Base-by-base conservation (phyloP, 2,113 vertebrate species). In the Catharus fuscescens region DNA sequence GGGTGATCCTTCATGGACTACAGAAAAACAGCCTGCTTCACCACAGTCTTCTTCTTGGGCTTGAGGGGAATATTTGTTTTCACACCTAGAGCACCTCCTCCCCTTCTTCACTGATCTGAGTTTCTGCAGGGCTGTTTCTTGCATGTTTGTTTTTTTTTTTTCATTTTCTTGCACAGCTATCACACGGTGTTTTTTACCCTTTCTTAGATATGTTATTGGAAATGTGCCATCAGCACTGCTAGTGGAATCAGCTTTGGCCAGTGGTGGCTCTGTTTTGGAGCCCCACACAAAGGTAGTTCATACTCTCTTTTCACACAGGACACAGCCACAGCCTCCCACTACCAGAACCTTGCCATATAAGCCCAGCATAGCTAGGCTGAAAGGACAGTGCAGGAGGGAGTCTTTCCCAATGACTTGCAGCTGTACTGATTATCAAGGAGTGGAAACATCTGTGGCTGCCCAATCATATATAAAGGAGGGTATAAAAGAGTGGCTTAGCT, bases 181-280 rank as follows among this genome's bases (percentile, higher is more conserved):
- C 20, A 36, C 2, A 4, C 4, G 52, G 14, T 2, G 1, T 0
- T 48, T 62, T 82, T 65, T 29, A 65, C 7, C 2, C 7, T 73
- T 60, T 79, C 50, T 61, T 52, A 52, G 12, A 18, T 31, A 17
- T 31, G 5, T n/a, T 86, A 29, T 12, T 3, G 8, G 28, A 74
- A 52, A n/a, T 53, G 11, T 47, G 19, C 1, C 17, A n/a, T 12
- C 9, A 31, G 7, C 3, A 8, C 10, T 12, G 13, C 5, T 61
- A 47, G 48, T 21, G 12, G 10, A 4, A 57, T 53, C 16, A 24
- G 9, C 4, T 66, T 56, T 77, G n/a, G 9, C 10, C 17, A 42
- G 23, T 2, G 2, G 12, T 2, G 4, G 4, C 18, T 71, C 26
- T 2, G 1, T 52, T 80, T 57, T 44, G 26, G 29, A 88, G 26